phyloP scores from a whole-genome alignment of 2,113 vertebrate species.

The Laterallus jamaicensis region DNA sequence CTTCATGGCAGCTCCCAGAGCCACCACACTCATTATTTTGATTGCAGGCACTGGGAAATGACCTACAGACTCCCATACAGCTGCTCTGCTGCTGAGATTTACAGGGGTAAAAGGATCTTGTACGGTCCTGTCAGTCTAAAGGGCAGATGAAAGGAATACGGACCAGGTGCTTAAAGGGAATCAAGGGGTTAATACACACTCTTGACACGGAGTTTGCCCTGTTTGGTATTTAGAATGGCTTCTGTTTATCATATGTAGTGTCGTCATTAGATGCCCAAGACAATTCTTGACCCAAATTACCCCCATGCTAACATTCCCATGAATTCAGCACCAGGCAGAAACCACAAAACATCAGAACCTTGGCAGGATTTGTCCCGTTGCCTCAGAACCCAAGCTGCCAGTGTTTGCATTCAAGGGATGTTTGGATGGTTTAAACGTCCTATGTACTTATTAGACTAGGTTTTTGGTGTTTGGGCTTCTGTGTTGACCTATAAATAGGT shows the following conservation, averaged over 20 bases:
- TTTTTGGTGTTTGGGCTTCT: neutral
- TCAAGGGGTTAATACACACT: neutral
- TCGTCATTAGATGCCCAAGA: neutral
- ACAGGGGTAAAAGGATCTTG: neutral
- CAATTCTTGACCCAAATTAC: neutral
- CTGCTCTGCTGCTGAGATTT: constrained; percentile 8
- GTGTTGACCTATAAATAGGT: neutral
- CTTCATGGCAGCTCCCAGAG: neutral
- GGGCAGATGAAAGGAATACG: neutral
- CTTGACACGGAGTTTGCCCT: neutral
- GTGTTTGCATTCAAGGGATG: neutral
- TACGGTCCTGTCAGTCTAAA: neutral
- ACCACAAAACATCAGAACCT: neutral
- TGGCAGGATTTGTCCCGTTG: neutral
- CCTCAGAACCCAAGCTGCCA: neutral
- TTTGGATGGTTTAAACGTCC: neutral
- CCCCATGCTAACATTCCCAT: neutral
- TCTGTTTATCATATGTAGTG: neutral
- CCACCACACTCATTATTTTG: constrained; percentile 39
- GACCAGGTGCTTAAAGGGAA: neutral
- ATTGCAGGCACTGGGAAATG: constrained; percentile 19
- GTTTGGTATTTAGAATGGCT: neutral
- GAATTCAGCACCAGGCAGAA: neutral
- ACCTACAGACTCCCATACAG: neutral
- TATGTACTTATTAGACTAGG: accelerated